phyloP scores from a whole-genome alignment of 2,797 vertebrate species.

The Enteromius afrohamiltoni region DNA sequence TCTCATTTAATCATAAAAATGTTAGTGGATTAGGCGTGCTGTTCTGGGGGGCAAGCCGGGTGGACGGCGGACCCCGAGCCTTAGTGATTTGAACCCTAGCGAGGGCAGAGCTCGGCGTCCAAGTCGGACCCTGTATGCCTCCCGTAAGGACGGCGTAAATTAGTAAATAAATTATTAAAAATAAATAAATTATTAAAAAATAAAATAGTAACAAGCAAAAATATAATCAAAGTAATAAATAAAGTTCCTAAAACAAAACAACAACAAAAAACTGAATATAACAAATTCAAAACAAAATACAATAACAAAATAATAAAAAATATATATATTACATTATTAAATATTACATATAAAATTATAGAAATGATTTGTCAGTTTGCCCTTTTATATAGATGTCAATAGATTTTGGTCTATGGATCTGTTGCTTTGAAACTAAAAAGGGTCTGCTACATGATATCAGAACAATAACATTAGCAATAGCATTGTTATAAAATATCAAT shows the following conservation, averaged over 20 bases:
- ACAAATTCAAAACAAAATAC: background rate
- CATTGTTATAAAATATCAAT: background rate
- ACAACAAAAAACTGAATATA: background rate
- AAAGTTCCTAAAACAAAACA: background rate
- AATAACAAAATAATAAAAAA: background rate
- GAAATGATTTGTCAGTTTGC: background rate
- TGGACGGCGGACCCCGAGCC: no score
- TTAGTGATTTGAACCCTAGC: no score
- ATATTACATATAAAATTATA: background rate
- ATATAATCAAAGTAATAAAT: background rate
- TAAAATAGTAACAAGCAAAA: background rate
- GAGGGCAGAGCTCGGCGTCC: no score
- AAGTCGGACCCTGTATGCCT: no score
- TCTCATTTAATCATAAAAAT: no score
- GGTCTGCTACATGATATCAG: background rate
- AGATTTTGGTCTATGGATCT: background rate
- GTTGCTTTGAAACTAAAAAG: background rate
- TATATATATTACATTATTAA: no score
- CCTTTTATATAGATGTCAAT: background rate
- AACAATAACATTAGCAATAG: background rate
- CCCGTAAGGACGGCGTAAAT: no score
- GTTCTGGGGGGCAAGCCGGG: no score
- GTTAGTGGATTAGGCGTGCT: no score
- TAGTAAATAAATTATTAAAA: no score
- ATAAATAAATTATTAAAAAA: background rate